Evolutionary conservation across 1,140 invertebrate genomes (phyloP).

Genomic region (Sarcophaga peregrina): DNA sequence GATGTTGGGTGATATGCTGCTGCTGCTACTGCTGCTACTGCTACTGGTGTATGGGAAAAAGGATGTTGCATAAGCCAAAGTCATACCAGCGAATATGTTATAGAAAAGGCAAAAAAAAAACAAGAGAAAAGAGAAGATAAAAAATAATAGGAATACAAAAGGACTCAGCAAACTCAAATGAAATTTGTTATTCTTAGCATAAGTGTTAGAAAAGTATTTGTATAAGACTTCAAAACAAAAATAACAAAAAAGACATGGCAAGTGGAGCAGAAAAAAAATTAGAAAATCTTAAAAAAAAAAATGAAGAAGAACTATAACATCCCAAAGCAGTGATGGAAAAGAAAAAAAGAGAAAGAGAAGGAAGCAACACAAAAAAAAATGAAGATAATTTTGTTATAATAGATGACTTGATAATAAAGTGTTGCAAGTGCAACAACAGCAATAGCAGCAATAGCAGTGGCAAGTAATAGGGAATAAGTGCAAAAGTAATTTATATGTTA

Average conservation of each 20-base stretch:
- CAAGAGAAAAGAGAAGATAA: background rate
- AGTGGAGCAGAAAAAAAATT: background rate
- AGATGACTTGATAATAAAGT: constrained; percentile 25
- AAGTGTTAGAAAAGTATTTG: constrained; percentile 25
- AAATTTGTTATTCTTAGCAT: constrained; percentile 23
- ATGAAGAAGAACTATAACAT: too few relatives aligned
- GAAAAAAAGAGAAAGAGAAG: too few relatives aligned
- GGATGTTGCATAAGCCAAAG: background rate
- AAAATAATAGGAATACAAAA: background rate
- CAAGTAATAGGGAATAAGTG: background rate
- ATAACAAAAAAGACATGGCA: background rate
- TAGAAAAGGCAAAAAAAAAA: background rate
- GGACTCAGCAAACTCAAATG: background rate
- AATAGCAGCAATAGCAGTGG: background rate
- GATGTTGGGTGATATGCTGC: background rate
- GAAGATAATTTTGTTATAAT: constrained; percentile 23
- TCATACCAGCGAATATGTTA: constrained; percentile 17
- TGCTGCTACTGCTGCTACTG: too few relatives aligned
- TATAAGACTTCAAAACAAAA: background rate
- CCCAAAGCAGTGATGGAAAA: too few relatives aligned
- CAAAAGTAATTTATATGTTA: constrained; percentile 17
- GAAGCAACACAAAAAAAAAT: too few relatives aligned
- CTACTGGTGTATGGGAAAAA: too few relatives aligned
- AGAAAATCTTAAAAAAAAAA: too few relatives aligned
- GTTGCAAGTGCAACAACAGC: background rate